A percentile compares a stretch with the other conserved stretches of the same genome.
These are phyloP conservation scores for Polyergus mexicanus DNA, from an alignment of 1,140 invertebrate genomes.

Conservation along the genomic window DNA sequence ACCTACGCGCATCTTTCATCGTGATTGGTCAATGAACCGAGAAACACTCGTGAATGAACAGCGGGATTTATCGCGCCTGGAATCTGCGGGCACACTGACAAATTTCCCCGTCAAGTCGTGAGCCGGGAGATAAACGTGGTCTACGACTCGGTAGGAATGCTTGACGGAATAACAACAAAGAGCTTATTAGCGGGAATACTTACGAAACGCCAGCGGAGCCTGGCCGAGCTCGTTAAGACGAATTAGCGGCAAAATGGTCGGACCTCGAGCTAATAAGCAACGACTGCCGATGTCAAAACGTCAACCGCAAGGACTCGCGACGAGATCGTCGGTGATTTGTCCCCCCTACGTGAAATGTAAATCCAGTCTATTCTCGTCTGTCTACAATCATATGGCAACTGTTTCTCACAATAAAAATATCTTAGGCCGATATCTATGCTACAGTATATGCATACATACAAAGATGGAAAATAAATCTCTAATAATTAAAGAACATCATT, in stretches of 20 bases:
- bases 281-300: conserved; percentile 80
- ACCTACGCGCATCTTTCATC: conserved; percentile 62
- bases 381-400: not conserved
- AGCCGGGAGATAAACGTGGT: conserved; percentile 45
- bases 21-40: conserved; percentile 62
- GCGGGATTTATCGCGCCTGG: conserved; percentile 58
- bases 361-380: conserved; percentile 52
- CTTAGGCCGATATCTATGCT: not conserved
- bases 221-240: conserved; percentile 78
- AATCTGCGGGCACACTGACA: conserved; percentile 58
- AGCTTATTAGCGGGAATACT: conserved; percentile 78
- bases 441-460: not conserved
- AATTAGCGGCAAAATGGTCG: conserved; percentile 78
- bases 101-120: conserved; percentile 54
- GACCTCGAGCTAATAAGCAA: conserved; percentile 79
- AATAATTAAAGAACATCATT: not conserved
- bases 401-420: conserved; percentile 12
- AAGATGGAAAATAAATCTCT: not conserved
- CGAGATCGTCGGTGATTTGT: conserved; percentile 69
- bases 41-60: conserved; percentile 53
- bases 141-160: conserved; percentile 55
- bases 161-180: conserved; percentile 72
- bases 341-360: not conserved
- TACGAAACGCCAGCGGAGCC: conserved; percentile 71
- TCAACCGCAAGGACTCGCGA: conserved; percentile 71